A percentile compares a stretch with the other conserved stretches of the same genome.
Conservation (phyloP, 35 echinoderm and acorn worm genomes). For the Lytechinus pictus region DNA sequence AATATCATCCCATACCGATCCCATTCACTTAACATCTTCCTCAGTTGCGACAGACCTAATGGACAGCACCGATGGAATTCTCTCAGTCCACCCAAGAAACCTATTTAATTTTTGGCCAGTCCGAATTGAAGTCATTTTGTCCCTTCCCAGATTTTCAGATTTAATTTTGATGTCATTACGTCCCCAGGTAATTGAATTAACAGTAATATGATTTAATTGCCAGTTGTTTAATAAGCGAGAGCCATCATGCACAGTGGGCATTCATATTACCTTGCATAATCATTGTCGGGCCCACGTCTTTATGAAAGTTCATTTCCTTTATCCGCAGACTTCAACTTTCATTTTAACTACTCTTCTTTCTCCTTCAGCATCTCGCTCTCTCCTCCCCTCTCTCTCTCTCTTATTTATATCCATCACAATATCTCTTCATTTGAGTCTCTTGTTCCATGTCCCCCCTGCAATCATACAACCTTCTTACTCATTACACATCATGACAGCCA, state of each 20-base stretch:
- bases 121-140: not conserved
- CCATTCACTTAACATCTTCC: slow-evolving; percentile 23
- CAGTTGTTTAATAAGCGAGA: slow-evolving; percentile 8
- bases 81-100: not conserved
- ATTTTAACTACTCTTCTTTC: not conserved
- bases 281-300: slow-evolving; percentile 21
- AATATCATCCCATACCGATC: slow-evolving; percentile 31
- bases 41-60: not conserved
- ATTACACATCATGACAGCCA: slow-evolving; percentile 21
- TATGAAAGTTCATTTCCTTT: slow-evolving; percentile 55
- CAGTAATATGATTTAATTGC: slow-evolving; percentile 58
- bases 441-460: not conserved
- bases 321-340: not conserved
- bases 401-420: not conserved
- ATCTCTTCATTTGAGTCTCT: not conserved
- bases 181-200: slow-evolving; percentile 50
- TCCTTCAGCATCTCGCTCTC: slow-evolving; percentile 6
- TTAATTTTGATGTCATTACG: slow-evolving; percentile 24
- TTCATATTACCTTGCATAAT: slow-evolving; percentile 46
- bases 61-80: slow-evolving; percentile 1
- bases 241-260: not conserved
- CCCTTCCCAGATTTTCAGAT: not conserved
- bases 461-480: not conserved
- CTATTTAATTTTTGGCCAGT: not conserved
- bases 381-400: not conserved